These are phyloP conservation scores for Centroberyx gerrardi DNA, from an alignment of 2,797 vertebrate species.

Conservation along the genomic window DNA sequence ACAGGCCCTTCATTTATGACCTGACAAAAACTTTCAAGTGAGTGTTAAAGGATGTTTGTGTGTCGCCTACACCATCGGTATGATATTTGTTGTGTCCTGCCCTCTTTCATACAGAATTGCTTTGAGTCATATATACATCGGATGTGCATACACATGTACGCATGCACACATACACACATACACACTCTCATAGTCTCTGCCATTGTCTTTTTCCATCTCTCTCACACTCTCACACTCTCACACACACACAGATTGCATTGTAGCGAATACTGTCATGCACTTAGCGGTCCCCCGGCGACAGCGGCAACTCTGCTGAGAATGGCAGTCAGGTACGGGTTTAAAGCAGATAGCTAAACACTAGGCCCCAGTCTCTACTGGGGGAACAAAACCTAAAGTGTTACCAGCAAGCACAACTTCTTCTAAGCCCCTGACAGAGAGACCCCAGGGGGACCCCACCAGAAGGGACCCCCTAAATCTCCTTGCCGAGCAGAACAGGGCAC, in stretches of 20 bases:
- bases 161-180: constrained; percentile 27
- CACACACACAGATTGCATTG: constrained; percentile 6
- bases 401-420: constrained; percentile 82
- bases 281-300: constrained; percentile 2
- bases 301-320: constrained; percentile 58
- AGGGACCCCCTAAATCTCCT: constrained; percentile 61
- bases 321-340: constrained; percentile 62
- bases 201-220: neutral
- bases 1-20: constrained; percentile 33
- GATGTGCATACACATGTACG: neutral
- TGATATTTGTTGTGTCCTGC: neutral
- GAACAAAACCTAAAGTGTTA: constrained; percentile 62
- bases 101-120: constrained; percentile 1
- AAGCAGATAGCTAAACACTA: constrained; percentile 75
- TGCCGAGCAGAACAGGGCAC: constrained; percentile 55
- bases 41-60: constrained; percentile 9
- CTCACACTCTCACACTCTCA: neutral
- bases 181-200: neutral
- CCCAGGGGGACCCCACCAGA: constrained; percentile 30
- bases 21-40: neutral
- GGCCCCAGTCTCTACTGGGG: constrained; percentile 49
- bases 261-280: constrained; percentile 28
- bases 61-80: neutral
- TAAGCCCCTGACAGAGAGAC: constrained; percentile 62
- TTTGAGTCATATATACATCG: neutral